Conservation (phyloP, 2,113 vertebrate genomes). For the Dromas ardeola region DNA sequence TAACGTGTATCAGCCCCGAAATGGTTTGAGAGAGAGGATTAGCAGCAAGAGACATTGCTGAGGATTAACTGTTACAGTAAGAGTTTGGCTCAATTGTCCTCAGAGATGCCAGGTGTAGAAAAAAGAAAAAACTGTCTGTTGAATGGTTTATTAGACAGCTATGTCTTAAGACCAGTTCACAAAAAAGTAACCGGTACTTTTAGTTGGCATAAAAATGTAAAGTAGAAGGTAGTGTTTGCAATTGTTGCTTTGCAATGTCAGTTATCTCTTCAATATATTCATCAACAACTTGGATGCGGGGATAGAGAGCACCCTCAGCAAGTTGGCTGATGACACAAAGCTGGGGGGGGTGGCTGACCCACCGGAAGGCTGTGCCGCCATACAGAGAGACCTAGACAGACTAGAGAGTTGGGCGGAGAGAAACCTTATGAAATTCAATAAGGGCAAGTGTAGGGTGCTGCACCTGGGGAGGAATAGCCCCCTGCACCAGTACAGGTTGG, state of each 20-base stretch:
- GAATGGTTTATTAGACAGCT: not conserved
- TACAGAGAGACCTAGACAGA: too few relatives aligned
- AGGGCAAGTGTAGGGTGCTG: too few relatives aligned
- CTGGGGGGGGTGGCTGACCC: too few relatives aligned
- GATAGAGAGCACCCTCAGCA: too few relatives aligned
- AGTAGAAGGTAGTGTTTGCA: not conserved
- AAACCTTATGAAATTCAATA: too few relatives aligned
- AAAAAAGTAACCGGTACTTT: not conserved
- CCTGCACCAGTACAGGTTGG: too few relatives aligned
- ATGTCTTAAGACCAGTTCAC: not conserved
- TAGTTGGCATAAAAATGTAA: not conserved
- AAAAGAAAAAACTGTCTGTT: not conserved
- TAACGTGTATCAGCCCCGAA: not conserved
- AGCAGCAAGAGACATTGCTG: not conserved
- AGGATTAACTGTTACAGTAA: not conserved
- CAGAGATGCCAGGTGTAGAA: not conserved
- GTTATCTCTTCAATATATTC: too few relatives aligned
- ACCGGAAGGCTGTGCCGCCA: too few relatives aligned
- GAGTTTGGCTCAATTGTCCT: not conserved
- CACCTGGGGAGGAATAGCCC: too few relatives aligned
- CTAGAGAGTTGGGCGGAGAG: too few relatives aligned
- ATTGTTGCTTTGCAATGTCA: not conserved
- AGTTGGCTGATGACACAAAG: too few relatives aligned
- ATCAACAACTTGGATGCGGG: too few relatives aligned
- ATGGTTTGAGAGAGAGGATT: not conserved